A percentile compares a stretch with the other conserved stretches of the same genome.
Evolutionary conservation across 2,113 vertebrate genomes (phyloP).

Genomic region (Sarotherodon lohbergeri): DNA sequence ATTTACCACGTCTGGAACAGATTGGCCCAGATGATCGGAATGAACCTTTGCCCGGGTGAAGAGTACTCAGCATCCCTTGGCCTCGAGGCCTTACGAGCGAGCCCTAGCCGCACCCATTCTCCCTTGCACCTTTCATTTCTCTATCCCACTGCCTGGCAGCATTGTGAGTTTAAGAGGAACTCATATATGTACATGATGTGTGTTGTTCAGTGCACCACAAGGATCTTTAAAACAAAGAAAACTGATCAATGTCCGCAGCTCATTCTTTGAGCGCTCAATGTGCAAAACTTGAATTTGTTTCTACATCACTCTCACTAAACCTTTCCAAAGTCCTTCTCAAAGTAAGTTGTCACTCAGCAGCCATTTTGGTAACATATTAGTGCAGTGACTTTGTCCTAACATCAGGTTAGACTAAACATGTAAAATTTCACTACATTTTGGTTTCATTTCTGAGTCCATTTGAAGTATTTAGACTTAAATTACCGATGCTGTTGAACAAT

Average conservation of each 20-base stretch:
- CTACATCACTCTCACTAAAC: neutral
- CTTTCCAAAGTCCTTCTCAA: neutral
- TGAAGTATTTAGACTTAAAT: neutral
- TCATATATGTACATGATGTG: neutral
- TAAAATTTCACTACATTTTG: neutral
- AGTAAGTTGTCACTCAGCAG: neutral
- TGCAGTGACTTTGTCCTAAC: neutral
- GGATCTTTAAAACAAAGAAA: neutral
- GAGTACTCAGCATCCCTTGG: constrained; percentile 79
- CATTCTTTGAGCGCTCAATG: neutral
- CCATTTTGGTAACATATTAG: neutral
- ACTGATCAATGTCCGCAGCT: neutral
- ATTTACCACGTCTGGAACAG: constrained; percentile 99
- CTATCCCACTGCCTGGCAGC: neutral
- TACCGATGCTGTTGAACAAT: neutral
- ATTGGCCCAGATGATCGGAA: constrained; percentile 92
- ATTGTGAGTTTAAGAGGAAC: neutral
- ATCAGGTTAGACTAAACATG: neutral
- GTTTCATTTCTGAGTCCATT: neutral
- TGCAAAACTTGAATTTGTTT: neutral
- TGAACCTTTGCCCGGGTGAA: constrained; percentile 98
- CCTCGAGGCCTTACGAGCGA: constrained; percentile 55
- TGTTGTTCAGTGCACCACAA: neutral
- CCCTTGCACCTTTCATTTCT: constrained; percentile 18
- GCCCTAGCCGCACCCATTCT: constrained; percentile 5